Conservation (phyloP, 1,140 invertebrate species). For the Vanessa atalanta region DNA sequence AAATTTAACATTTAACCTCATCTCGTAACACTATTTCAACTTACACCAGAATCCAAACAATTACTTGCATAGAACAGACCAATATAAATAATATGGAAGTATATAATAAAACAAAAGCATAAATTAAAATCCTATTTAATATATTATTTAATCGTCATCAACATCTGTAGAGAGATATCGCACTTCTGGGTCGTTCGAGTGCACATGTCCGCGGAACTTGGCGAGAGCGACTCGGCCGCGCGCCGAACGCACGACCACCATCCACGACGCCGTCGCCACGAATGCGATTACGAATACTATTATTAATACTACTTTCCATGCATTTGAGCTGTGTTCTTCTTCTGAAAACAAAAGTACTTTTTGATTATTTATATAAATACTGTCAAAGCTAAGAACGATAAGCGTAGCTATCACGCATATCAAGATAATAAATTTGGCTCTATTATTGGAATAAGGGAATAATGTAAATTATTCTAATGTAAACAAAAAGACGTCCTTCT, state of each 20-base stretch:
- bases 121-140: not conserved
- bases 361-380: no score
- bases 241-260: constrained; percentile 28
- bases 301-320: constrained; percentile 38
- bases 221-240: constrained; percentile 42
- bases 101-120: not conserved
- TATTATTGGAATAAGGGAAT: no score
- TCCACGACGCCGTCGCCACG: constrained; percentile 31
- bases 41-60: no score
- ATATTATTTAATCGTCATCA: constrained; percentile 49
- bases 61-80: no score
- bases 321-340: constrained; percentile 2
- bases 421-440: no score
- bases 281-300: constrained; percentile 35
- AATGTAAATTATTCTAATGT: no score
- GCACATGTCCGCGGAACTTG: constrained; percentile 46
- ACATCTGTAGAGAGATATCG: constrained; percentile 56
- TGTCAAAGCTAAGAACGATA: no score
- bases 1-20: no score
- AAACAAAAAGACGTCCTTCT: no score
- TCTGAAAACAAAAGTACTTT: not conserved
- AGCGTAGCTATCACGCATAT: no score
- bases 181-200: constrained; percentile 55
- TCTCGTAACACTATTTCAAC: no score
- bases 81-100: no score